These are phyloP conservation scores for Limonius californicus DNA, from an alignment of 1,140 invertebrate genomes.

Conservation along the genomic window DNA sequence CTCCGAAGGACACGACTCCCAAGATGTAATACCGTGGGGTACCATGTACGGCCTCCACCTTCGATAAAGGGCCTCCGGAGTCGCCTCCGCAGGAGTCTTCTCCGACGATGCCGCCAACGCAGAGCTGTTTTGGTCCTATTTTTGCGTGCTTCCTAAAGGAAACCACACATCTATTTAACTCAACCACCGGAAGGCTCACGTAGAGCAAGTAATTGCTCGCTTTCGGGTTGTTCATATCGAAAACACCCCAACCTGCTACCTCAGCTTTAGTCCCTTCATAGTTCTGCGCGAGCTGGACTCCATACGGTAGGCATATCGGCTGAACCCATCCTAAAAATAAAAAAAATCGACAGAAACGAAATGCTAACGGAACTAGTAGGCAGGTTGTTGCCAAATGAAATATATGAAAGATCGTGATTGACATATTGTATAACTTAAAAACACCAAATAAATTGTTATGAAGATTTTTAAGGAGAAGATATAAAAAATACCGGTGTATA, in stretches of 20 bases:
- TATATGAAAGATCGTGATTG: too few relatives aligned
- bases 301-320: slow-evolving; percentile 53
- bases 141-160: slow-evolving; percentile 27
- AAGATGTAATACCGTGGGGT: slow-evolving; percentile 53
- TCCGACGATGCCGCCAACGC: slow-evolving; percentile 59
- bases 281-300: slow-evolving; percentile 36
- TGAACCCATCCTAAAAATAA: slow-evolving; percentile 44
- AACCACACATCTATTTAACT: slow-evolving; percentile 43
- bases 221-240: slow-evolving; percentile 24
- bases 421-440: too few relatives aligned
- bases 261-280: slow-evolving; percentile 48
- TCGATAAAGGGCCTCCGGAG: slow-evolving; percentile 71
- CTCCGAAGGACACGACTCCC: slow-evolving; percentile 67
- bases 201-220: slow-evolving; percentile 42
- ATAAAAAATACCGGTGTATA: too few relatives aligned
- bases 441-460: too few relatives aligned
- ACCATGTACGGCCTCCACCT: slow-evolving; percentile 37
- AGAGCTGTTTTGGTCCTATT: slow-evolving; percentile 48
- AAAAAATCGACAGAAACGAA: not conserved
- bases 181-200: slow-evolving; percentile 49
- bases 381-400: too few relatives aligned
- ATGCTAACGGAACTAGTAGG: too few relatives aligned
- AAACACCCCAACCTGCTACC: slow-evolving; percentile 55
- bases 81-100: slow-evolving; percentile 67
- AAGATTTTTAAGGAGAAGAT: too few relatives aligned